Base-by-base conservation (phyloP, 2,113 vertebrate genomes). In the Tamias sibiricus region DNA sequence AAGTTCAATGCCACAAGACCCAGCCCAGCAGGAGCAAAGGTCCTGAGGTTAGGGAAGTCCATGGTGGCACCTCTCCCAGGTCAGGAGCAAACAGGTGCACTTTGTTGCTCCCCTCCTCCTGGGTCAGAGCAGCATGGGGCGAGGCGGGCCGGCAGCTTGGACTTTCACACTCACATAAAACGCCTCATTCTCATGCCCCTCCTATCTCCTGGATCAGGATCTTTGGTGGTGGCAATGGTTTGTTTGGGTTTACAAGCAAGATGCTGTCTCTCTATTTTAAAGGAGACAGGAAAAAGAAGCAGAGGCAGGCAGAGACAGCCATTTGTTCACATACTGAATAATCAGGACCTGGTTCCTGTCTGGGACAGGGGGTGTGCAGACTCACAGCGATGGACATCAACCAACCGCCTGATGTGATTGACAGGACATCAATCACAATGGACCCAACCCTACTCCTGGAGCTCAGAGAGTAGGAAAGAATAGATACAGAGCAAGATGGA, bases 121-220 rank as follows among this genome's bases (percentile, higher is more conserved):
- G 26, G 14, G 37, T 54, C 30, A 52, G 28, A n/a, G 68, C 7
- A 52, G 16, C 28, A 2, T 22, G 2, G 32, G 26, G 4, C 4
- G 4, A 49, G 42, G 57, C 64, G 20, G 37, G 17, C 11, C 37
- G 1, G 30, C 4, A 49, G 47, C 79, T 85, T 69, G 24, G 72
- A 81, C 24, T 59, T 84, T 95, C 26, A 83, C 28, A n/a, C 42
- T 24, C 57, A 69, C 3, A 57, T 8, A 28, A 44, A 66, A 2
- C 42, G 12, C n/a, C 57, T 88, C 28, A 17, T 28, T 26, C 13
- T 2, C 14, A 2, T 32, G 11, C 26, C 20, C 0, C 4, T 0
- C 17, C 35, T 11, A 19, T 14, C 2, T 47, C 37, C 49, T 49
- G 30, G 22, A 17, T 47, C 40, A 81, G 74, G 24, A 47, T 32